A percentile compares a stretch with the other conserved stretches of the same genome.
Evolutionary conservation across 2,113 vertebrate genomes (phyloP).

Genomic region (Myrmecophaga tridactyla): DNA sequence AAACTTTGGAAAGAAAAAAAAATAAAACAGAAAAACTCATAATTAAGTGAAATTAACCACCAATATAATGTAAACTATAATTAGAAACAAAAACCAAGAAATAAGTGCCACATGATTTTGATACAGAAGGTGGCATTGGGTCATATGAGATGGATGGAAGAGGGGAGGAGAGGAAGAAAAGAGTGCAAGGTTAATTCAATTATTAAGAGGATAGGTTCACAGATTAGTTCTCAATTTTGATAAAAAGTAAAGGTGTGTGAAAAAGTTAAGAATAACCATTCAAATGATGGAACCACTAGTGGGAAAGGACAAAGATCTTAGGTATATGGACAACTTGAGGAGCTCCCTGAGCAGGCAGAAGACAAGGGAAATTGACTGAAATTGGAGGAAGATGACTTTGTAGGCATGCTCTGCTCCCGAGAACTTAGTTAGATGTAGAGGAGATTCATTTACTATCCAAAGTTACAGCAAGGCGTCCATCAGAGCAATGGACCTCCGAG

Average conservation of each 20-base stretch:
- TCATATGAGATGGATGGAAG: not conserved
- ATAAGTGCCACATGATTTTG: not conserved
- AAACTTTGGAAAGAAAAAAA: not conserved
- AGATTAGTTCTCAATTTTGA: not conserved
- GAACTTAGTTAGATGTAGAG: fast-evolving
- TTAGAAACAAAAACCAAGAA: not conserved
- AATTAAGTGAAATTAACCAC: not conserved
- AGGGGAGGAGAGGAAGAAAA: not conserved
- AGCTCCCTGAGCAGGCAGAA: not conserved
- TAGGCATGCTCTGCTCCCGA: not conserved
- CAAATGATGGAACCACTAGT: not conserved
- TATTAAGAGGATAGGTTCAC: not conserved
- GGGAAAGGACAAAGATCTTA: not conserved
- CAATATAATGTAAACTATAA: not conserved
- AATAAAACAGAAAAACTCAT: not conserved
- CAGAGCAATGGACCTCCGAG: fast-evolving
- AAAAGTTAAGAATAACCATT: not conserved
- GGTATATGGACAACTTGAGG: fast-evolving
- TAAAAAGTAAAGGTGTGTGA: not conserved
- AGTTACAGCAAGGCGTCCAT: fast-evolving
- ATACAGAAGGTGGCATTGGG: not conserved
- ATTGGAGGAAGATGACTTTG: not conserved
- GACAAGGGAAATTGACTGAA: not conserved
- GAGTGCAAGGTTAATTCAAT: not conserved
- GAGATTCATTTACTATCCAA: fast-evolving